Base-by-base conservation (phyloP, 2,797 vertebrate genomes). In the Lepus oiostolus region DNA sequence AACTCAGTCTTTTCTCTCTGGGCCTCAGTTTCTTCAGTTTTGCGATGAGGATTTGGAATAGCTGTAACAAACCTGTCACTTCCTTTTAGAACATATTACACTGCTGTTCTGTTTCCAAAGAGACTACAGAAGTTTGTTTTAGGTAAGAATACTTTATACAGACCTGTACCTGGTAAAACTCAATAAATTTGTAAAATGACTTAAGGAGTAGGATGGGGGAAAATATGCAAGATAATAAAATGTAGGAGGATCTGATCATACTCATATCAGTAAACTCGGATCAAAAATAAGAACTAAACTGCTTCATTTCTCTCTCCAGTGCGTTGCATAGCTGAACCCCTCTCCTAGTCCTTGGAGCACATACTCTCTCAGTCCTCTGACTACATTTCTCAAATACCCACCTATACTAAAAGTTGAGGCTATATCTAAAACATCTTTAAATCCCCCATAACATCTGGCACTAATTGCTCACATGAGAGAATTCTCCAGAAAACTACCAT, bases 401-500 rank as follows among this genome's bases (percentile, higher is more conserved):
- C 71, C 60, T 90, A 30, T 65, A 82, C 71, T 74, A 93, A 91
- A 92, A 79, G 32, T 91, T 83, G 22, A 80, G 50, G 19, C 28
- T 85, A 85, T 58, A 58, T 80, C n/a, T 47, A 82, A 92, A 93
- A 93, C 32, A 70, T 74, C 62, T 86, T 90, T 32, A 76, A 84
- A 80, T 38, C 2, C 7, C 54, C n/a, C 77, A 67, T 35, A 71
- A 54, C 10, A 58, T 74, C 76, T 76, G 14, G 35, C 65, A 9
- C 83, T 80, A 72, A 81, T 95, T 72, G 62, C 3, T 42, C 67
- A 50, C 77, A 63, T 54, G 28, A 90, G n/a, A 90, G 79, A 96
- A 96, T 81, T 93, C 58, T 95, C 65, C 71, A 94, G 54, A 90
- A 96, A 72, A 90, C 19, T 67, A 65, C 10, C 54, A 95, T 95